A percentile compares a stretch with the other conserved stretches of the same genome.
Evolutionary conservation across 1,140 invertebrate species (phyloP).

Genomic region (Schmidtea mediterranea): DNA sequence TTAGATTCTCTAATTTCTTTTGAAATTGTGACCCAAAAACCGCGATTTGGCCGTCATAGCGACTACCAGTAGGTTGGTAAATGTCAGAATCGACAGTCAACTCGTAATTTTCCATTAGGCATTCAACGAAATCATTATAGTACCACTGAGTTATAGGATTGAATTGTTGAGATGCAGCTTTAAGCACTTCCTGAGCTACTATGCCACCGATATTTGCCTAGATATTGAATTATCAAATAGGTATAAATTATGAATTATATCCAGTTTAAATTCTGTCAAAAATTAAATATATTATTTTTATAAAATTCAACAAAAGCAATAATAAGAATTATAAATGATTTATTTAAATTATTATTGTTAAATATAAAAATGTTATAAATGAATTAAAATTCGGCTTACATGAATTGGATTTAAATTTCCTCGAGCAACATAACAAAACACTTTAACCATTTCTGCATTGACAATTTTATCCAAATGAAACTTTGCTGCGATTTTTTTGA

Average conservation of each 20-base stretch:
- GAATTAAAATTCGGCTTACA: too few relatives aligned
- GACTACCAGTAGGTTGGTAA: slow-evolving; percentile 10
- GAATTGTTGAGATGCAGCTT: slow-evolving; percentile 90
- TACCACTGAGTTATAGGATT: slow-evolving; percentile 74
- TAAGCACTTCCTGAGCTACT: slow-evolving; percentile 87
- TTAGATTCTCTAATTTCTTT: slow-evolving; percentile 41
- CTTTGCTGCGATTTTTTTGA: background rate
- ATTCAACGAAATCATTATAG: slow-evolving; percentile 83
- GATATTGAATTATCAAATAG: too few relatives aligned
- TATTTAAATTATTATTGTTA: too few relatives aligned
- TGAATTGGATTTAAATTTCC: slow-evolving; percentile 61
- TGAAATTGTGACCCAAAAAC: slow-evolving; percentile 76
- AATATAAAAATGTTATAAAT: too few relatives aligned
- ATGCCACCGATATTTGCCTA: slow-evolving; percentile 77
- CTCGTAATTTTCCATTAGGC: slow-evolving; percentile 39
- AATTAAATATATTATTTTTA: too few relatives aligned
- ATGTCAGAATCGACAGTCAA: background rate
- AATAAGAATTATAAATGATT: too few relatives aligned
- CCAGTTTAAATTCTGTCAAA: too few relatives aligned
- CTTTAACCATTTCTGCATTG: slow-evolving; percentile 42
- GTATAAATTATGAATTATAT: too few relatives aligned
- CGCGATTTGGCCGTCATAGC: slow-evolving; percentile 73
- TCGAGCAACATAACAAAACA: slow-evolving; percentile 30
- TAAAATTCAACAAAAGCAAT: too few relatives aligned
- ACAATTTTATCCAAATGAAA: slow-evolving; percentile 34